phyloP scores from a whole-genome alignment of 2,888 invertebrate species.

The Strigamia maritima region DNA sequence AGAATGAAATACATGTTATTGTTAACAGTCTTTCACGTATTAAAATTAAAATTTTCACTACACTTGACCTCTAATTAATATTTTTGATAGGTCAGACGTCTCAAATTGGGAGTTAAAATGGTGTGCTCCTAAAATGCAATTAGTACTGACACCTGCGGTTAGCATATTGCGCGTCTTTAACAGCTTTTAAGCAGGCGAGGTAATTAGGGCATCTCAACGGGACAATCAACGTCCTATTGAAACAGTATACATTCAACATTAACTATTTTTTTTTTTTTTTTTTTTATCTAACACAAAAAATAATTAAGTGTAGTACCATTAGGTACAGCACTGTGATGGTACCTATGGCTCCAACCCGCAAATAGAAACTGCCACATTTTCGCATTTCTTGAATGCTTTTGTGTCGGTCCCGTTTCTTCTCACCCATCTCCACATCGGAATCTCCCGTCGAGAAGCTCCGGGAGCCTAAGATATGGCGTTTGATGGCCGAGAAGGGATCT shows the following conservation, averaged over 20 bases:
- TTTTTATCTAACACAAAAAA: background rate
- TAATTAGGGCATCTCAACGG: background rate
- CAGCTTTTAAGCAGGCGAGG: background rate
- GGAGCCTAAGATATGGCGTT: background rate
- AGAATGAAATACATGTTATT: too few relatives aligned
- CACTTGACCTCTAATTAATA: too few relatives aligned
- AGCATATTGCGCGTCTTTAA: background rate
- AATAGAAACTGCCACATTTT: constrained; percentile 52
- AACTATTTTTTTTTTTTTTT: too few relatives aligned
- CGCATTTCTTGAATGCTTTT: background rate
- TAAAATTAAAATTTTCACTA: too few relatives aligned
- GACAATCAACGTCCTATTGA: too few relatives aligned
- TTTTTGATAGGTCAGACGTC: too few relatives aligned
- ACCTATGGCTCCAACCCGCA: constrained; percentile 90
- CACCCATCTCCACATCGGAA: background rate
- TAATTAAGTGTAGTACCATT: background rate
- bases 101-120: background rate
- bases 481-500: background rate
- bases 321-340: constrained; percentile 44
- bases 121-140: background rate
- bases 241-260: too few relatives aligned
- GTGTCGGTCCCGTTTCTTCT: background rate
- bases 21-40: too few relatives aligned
- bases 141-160: constrained; percentile 5
- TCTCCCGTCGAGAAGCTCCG: background rate